Evolutionary conservation across 2,113 vertebrate genomes (phyloP).

Genomic region (Campylomormyrus tamandua): DNA sequence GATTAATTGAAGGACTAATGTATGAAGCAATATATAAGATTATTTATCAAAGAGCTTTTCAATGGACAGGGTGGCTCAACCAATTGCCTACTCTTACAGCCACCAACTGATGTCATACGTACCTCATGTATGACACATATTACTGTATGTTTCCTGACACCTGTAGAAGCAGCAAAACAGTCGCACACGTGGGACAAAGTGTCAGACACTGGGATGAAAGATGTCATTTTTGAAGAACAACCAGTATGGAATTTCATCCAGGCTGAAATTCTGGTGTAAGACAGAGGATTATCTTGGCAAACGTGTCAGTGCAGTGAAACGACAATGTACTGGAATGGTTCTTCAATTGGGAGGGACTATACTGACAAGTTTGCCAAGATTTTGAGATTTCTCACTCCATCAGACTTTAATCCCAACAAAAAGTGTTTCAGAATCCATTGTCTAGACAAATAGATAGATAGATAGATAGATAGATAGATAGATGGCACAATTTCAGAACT

Average conservation of each 20-base stretch:
- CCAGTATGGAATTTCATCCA: neutral
- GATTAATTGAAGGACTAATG: neutral
- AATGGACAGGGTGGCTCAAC: neutral
- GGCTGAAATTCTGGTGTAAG: neutral
- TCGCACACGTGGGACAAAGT: neutral
- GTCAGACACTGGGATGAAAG: neutral
- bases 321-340: neutral
- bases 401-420: neutral
- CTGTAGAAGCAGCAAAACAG: neutral
- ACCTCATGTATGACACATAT: neutral
- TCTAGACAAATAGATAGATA: neutral
- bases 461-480: neutral
- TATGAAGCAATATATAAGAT: neutral
- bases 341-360: neutral
- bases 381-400: neutral
- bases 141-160: neutral
- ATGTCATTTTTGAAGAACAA: neutral
- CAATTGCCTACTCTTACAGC: neutral
- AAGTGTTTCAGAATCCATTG: neutral
- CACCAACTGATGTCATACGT: neutral
- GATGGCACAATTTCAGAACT: neutral
- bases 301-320: neutral
- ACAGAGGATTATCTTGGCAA: neutral
- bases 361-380: neutral
- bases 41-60: neutral